Evolutionary conservation across 1,140 invertebrate genomes (phyloP).

Genomic region (Hermetia illucens): DNA sequence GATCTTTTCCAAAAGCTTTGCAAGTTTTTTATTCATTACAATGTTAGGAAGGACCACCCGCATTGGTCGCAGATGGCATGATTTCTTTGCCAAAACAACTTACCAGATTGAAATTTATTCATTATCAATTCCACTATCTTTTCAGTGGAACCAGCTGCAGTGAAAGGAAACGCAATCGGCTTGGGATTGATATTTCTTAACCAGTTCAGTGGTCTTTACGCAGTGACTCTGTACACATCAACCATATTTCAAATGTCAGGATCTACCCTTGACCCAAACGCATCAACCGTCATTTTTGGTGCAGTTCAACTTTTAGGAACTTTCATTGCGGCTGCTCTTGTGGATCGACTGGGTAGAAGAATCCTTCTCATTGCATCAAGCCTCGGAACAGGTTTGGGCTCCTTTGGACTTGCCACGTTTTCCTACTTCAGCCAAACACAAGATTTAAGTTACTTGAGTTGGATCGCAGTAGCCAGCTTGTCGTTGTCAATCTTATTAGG

Average conservation of each 20-base stretch:
- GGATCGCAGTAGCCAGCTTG: conserved; percentile 1
- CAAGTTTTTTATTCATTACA: no score
- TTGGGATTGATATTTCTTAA: no score
- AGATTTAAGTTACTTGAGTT: background rate
- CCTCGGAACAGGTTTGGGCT: conserved; percentile 9
- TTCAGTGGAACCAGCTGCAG: no score
- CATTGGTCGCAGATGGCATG: no score
- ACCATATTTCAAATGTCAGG: conserved; percentile 46
- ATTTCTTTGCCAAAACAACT: no score
- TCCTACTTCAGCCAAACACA: conserved; percentile 4
- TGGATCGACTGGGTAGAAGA: conserved; percentile 13
- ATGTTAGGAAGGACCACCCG: no score
- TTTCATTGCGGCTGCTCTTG: conserved; percentile 8
- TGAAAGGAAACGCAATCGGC: no score
- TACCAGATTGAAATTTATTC: no score
- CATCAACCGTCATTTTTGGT: conserved; percentile 58
- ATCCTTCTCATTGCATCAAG: conserved; percentile 11
- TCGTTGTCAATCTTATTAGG: conserved; percentile 3
- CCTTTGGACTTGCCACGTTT: conserved; percentile 8
- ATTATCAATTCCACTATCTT: no score
- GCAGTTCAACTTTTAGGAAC: conserved; percentile 7
- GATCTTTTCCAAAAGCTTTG: no score
- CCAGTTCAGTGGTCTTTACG: no score
- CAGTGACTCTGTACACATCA: no score
- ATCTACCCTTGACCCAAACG: conserved; percentile 35